Conservation (phyloP, 2,888 invertebrate genomes). For the Andrena minutula region DNA sequence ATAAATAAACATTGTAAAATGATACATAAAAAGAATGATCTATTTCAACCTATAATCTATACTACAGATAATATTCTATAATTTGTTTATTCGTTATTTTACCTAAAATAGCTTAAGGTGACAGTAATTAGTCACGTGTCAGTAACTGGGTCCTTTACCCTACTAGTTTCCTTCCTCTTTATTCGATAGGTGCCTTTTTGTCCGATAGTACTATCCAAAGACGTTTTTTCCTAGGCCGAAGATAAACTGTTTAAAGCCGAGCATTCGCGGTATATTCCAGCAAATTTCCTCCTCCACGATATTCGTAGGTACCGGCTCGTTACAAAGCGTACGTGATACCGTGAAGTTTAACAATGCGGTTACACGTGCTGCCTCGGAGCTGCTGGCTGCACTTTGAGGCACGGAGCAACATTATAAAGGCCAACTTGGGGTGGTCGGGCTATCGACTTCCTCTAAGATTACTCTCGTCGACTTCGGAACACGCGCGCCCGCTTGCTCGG, state of each 20-base stretch:
- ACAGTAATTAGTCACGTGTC: too few relatives aligned
- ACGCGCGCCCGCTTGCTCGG: background rate
- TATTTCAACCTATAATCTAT: too few relatives aligned
- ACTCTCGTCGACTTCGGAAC: conserved; percentile 30
- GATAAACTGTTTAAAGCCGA: conserved; percentile 41
- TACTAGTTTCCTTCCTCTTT: background rate
- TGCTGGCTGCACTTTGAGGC: conserved; percentile 45
- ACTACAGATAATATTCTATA: too few relatives aligned
- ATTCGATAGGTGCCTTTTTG: background rate
- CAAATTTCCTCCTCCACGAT: conserved; percentile 42
- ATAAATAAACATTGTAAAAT: too few relatives aligned
- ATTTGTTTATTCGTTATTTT: too few relatives aligned
- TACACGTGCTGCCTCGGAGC: conserved; percentile 49
- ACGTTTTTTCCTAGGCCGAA: background rate
- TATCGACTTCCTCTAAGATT: conserved; percentile 46
- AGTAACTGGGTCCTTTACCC: too few relatives aligned
- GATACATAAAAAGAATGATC: too few relatives aligned
- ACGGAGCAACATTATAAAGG: conserved; percentile 40
- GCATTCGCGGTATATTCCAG: conserved; percentile 20
- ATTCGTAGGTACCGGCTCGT: conserved; percentile 38
- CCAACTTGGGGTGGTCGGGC: conserved; percentile 26
- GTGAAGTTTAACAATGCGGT: conserved; percentile 66
- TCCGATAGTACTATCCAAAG: background rate
- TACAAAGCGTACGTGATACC: conserved; percentile 40
- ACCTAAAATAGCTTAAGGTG: too few relatives aligned